Evolutionary conservation across 2,888 invertebrate species (phyloP), one percentile per base, ranked within the genome.

Genomic region (Hypercompe scribonia): DNA sequence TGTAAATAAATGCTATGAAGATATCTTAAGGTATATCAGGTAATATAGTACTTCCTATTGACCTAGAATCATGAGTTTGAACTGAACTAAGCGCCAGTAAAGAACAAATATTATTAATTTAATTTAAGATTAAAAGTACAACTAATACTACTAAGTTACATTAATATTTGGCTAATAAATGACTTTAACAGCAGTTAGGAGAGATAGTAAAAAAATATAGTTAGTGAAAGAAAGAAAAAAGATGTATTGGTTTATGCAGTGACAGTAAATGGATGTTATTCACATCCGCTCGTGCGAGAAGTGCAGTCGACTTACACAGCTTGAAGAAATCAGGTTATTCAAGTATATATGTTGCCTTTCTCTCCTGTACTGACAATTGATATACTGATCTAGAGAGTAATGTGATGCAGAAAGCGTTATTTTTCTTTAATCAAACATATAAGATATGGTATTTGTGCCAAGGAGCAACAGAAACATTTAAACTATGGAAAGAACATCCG

Each of bases 301-400:
- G 34, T 50, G 34, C n/a, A 54, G 34, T n/a, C 34, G 50, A n/a
- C 68, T 34, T 5, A 33, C 31, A 46, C 46, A 5, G 33, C 21
- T n/a, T 67, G 8, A n/a, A 33, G 50, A 67, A 67, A 67, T 50
- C 67, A 34, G 50, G 50, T 46, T 50, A 68, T 50, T 67, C 33
- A n/a, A 50, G n/a, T 24, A 3, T 15, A n/a, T 33, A 66, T 28
- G 15, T 39, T 28, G 39, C 24, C 3, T 18, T 8, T n/a, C 36
- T n/a, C 13, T 11, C 15, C 11, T n/a, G n/a, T 54, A 11, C 54
- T 54, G 4, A n/a, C 39, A 18, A 31, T 66, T 3, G 21, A 31
- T 42, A 66, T 8, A 31, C 10, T 33, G 61, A 15, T 61, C 31
- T 31, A 28, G 7, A 31, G 3, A 28, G 58, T 1, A 61, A 31